Percentiles rank a stretch among this genome's conserved stretches.
Conservation (phyloP, 2,888 invertebrate genomes). For the Drosophila birchii region DNA sequence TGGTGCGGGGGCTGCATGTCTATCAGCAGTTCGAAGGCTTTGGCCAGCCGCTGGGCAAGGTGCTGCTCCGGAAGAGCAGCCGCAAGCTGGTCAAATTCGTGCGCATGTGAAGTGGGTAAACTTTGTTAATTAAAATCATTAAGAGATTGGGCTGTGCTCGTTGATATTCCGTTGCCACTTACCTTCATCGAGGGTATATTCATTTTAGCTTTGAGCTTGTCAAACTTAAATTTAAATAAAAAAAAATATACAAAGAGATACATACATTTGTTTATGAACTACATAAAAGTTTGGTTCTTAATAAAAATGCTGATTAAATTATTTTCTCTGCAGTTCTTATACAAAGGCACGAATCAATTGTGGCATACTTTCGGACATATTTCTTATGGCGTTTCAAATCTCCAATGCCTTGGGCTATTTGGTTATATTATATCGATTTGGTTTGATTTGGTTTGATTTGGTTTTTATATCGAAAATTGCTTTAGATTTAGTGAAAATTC, state of each 20-base stretch:
- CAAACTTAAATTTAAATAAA: neutral
- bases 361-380: neutral
- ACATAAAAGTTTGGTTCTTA: no score
- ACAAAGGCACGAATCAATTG: neutral
- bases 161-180: slow-evolving; percentile 9
- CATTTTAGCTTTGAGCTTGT: neutral
- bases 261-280: no score
- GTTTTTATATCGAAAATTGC: no score
- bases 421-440: no score
- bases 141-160: slow-evolving; percentile 27
- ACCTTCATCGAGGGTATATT: neutral
- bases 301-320: neutral
- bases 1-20: slow-evolving; percentile 88
- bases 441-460: no score
- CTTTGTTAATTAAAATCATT: slow-evolving; percentile 58
- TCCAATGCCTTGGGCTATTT: no score
- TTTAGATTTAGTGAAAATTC: no score
- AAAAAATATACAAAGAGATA: neutral
- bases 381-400: neutral
- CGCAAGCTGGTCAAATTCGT: slow-evolving; percentile 84
- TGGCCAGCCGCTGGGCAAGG: slow-evolving; percentile 83
- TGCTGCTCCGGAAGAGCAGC: slow-evolving; percentile 79
- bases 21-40: slow-evolving; percentile 85
- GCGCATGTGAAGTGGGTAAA: slow-evolving; percentile 62
- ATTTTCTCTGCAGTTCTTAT: neutral